Conservation (phyloP, 2,113 vertebrate genomes). For the Hippocampus barbouri region DNA sequence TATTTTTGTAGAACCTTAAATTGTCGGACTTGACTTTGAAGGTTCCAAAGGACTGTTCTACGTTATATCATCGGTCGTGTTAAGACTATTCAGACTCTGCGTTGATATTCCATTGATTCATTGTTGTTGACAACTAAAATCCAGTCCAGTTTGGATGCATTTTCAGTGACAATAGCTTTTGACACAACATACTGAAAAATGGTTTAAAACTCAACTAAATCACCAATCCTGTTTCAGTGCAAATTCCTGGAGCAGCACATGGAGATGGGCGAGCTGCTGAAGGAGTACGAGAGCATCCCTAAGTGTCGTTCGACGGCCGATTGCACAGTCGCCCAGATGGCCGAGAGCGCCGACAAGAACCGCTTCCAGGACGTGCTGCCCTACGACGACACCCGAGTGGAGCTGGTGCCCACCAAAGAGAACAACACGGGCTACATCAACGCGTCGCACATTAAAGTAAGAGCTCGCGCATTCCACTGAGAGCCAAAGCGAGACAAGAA, state of each 20-base stretch:
- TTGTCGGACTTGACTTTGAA: no score
- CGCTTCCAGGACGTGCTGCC: constrained; percentile 94
- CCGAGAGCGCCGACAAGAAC: constrained; percentile 89
- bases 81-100: no score
- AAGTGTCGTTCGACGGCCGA: constrained; percentile 75
- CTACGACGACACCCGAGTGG: constrained; percentile 88
- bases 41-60: no score
- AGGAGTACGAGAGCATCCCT: constrained; percentile 85
- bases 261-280: constrained; percentile 88
- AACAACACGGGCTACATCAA: constrained; percentile 99
- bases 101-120: no score
- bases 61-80: no score
- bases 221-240: constrained; percentile 69
- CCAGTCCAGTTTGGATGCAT: neutral
- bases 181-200: neutral
- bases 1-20: no score
- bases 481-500: neutral
- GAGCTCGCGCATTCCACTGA: constrained; percentile 3
- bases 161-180: neutral
- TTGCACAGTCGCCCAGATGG: constrained; percentile 79
- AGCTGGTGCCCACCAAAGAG: constrained; percentile 95
- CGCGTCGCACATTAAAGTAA: constrained; percentile 89
- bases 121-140: no score
- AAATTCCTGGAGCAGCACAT: constrained; percentile 83
- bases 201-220: no score